Evolutionary conservation across 2,113 vertebrate species (phyloP), one percentile per base, ranked within the genome.

Genomic region (Apodemus speciosus): DNA sequence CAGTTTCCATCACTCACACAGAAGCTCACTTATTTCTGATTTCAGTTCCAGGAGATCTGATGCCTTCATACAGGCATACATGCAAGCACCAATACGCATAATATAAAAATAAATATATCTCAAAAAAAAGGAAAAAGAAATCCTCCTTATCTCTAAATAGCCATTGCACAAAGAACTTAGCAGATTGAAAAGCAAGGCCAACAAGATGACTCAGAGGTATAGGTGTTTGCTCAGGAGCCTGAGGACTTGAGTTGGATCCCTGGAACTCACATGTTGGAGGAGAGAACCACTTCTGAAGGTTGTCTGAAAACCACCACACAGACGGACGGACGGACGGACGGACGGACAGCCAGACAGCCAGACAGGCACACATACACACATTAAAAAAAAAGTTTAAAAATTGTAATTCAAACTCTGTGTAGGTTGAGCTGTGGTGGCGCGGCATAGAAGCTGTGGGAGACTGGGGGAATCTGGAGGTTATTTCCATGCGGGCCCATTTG

Each of bases 401-500:
- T 58, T 60, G 8, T 60, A 40, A 27, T 60, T 60, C 71, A 38
- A 80, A 71, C 92, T 66, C 32, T 49, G n/a, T 66, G 73, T 77
- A 92, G 66, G n/a, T 88, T 86, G 79, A 86, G 79, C 38, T 71
- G 25, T 51, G 35, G 64, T 60, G 9, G 64, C 30, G 3, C n/a
- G 56, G 6, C 27, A 53, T 75, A 72, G 58, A 68, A 3, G 3
- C 53, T 51, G 4, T 51, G 53, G 77, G 91, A 90, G 68, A 11
- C 71, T 62, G 25, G 73, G 69, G 88, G 66, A 89, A 79, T 56
- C 56, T 75, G 73, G 62, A 92, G 75, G 95, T 96, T 92, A 79
- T 95, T 96, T 94, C 92, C 85, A 27, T 20, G 14, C 69, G 56
- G 77, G 51, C 25, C 75, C 64, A 96, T 96, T 97, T 97, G 95